Conservation (phyloP, 2,888 invertebrate genomes). For the Pogonocherus hispidulus region DNA sequence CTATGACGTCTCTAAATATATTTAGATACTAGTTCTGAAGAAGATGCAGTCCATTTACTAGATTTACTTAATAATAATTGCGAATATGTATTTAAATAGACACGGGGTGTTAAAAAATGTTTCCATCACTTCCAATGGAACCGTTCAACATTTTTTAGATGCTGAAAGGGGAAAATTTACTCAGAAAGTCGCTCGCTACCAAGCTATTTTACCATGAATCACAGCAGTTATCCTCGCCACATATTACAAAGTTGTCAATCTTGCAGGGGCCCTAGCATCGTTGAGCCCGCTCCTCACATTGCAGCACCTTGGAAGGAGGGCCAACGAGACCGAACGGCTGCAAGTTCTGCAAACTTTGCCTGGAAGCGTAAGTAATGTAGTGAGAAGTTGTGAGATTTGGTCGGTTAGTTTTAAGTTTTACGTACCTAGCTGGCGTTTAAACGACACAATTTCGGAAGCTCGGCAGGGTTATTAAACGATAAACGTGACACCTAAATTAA, state of each 20-base stretch:
- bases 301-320: constrained; percentile 67
- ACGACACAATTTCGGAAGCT: not conserved
- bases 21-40: no score
- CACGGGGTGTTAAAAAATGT: no score
- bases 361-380: constrained; percentile 69
- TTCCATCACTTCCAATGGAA: no score
- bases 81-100: no score
- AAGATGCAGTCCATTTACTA: no score
- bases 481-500: not conserved
- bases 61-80: no score
- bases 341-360: constrained; percentile 71
- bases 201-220: not conserved
- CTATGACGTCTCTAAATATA: no score
- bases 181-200: not conserved
- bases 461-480: not conserved
- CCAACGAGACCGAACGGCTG: constrained; percentile 71
- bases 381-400: constrained; percentile 20
- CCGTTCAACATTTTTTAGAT: no score
- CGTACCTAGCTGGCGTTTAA: not conserved
- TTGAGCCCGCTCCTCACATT: constrained; percentile 73
- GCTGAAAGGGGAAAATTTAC: not conserved
- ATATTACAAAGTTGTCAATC: constrained; percentile 14
- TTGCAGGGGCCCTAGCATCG: constrained; percentile 71
- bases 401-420: constrained; percentile 36
- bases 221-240: constrained; percentile 8